Evolutionary conservation across 2,113 vertebrate genomes (phyloP).

Genomic region (Kryptolebias marmoratus): DNA sequence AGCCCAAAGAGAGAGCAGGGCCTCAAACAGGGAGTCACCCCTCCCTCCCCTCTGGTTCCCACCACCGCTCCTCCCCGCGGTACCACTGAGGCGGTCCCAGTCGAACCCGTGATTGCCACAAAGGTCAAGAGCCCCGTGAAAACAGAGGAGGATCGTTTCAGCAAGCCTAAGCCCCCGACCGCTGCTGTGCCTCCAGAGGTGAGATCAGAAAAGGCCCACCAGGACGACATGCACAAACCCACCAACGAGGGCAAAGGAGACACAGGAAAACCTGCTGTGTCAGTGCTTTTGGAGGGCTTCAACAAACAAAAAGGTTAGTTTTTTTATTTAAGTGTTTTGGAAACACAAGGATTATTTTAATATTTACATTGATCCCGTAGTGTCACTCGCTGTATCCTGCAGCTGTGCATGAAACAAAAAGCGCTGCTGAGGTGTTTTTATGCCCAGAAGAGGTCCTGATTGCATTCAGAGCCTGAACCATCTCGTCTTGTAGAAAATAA

Average conservation of each 20-base stretch:
- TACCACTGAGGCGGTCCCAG: slow-evolving; percentile 31
- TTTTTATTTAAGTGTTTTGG: not conserved
- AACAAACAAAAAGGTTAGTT: slow-evolving; percentile 88
- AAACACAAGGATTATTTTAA: not conserved
- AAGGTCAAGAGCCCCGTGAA: slow-evolving; percentile 78
- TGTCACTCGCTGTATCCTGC: no score
- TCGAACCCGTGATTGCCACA: slow-evolving; percentile 64
- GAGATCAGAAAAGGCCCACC: slow-evolving; percentile 68
- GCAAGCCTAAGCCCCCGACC: slow-evolving; percentile 80
- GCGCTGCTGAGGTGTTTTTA: slow-evolving; percentile 15
- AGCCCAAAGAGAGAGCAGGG: slow-evolving; percentile 95
- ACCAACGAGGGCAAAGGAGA: slow-evolving; percentile 67
- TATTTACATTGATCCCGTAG: no score
- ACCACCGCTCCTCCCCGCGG: slow-evolving; percentile 39
- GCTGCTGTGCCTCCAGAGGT: slow-evolving; percentile 74
- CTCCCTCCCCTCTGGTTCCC: slow-evolving; percentile 62
- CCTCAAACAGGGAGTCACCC: slow-evolving; percentile 75
- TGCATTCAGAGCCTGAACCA: not conserved
- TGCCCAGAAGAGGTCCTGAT: not conserved
- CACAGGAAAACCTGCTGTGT: slow-evolving; percentile 40
- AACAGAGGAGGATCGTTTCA: slow-evolving; percentile 79
- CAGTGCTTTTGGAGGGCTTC: slow-evolving; percentile 60
- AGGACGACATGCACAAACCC: slow-evolving; percentile 66
- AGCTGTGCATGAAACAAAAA: no score
- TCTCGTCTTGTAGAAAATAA: not conserved